A percentile compares a stretch with the other conserved stretches of the same genome.
phyloP scores from a whole-genome alignment of 2,888 invertebrate species.

The Marasmarcha lunaedactyla region DNA sequence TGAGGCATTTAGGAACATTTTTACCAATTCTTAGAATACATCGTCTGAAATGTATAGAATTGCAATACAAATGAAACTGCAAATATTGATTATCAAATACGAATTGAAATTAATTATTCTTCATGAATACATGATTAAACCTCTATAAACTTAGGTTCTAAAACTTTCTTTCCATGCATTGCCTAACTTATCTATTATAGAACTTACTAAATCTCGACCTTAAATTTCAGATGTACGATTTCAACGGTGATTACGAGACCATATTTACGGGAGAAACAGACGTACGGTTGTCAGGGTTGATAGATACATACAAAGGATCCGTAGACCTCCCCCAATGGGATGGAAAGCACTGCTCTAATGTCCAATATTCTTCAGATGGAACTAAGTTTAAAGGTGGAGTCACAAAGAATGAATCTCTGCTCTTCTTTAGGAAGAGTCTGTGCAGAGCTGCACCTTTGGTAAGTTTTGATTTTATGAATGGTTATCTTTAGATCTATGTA shows the following conservation, averaged over 20 bases:
- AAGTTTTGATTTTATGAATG: constrained; percentile 36
- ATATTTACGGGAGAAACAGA: constrained; percentile 79
- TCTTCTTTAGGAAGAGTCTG: constrained; percentile 87
- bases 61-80: no score
- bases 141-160: no score
- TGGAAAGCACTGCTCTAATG: constrained; percentile 79
- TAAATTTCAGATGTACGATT: constrained; percentile 89
- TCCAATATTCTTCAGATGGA: constrained; percentile 85
- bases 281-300: constrained; percentile 73
- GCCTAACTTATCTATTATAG: no score
- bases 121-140: no score
- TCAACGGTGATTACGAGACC: constrained; percentile 82
- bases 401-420: constrained; percentile 74
- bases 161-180: no score
- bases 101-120: no score
- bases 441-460: constrained; percentile 86
- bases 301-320: constrained; percentile 82
- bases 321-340: constrained; percentile 82
- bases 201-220: no score
- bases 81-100: no score
- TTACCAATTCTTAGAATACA: no score
- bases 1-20: no score
- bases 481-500: no score
- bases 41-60: no score
- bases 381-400: constrained; percentile 84